A percentile compares a stretch with the other conserved stretches of the same genome.
Conservation (phyloP, 2,888 invertebrate species). For the Netelia virgata region DNA sequence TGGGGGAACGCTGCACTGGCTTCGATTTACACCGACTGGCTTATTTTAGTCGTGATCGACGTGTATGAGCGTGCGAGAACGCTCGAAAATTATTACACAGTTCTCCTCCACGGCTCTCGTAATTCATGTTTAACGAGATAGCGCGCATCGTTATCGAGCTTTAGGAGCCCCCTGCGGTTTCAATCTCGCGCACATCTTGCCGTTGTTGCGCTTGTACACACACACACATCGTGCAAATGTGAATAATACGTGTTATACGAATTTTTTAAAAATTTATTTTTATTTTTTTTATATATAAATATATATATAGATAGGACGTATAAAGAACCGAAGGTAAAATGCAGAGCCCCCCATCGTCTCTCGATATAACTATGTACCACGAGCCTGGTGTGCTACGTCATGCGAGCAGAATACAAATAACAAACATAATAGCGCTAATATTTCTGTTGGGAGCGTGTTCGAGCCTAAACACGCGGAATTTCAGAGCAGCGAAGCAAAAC, state of each 20-base stretch:
- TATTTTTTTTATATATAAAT: conserved; percentile 15
- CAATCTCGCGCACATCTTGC: conserved; percentile 26
- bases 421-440: conserved; percentile 41
- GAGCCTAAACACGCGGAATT: conserved; percentile 10
- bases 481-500: conserved; percentile 34
- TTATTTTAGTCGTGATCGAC: conserved; percentile 48
- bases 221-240: not conserved
- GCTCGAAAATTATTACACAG: conserved; percentile 56
- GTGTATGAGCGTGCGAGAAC: conserved; percentile 15
- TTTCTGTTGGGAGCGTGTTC: conserved; percentile 2
- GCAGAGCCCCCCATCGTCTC: not conserved
- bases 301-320: not conserved
- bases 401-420: conserved; percentile 37
- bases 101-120: conserved; percentile 46
- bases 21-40: conserved; percentile 38
- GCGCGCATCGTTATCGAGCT: conserved; percentile 46
- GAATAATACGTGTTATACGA: conserved; percentile 3
- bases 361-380: not conserved
- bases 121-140: conserved; percentile 64
- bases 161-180: conserved; percentile 7
- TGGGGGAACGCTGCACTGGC: conserved; percentile 9
- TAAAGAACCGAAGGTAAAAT: not conserved
- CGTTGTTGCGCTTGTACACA: conserved; percentile 37
- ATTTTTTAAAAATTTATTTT: conserved; percentile 15
- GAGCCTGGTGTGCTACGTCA: conserved; percentile 35